Conservation (phyloP, 2,113 vertebrate genomes). For the Struthio camelus region DNA sequence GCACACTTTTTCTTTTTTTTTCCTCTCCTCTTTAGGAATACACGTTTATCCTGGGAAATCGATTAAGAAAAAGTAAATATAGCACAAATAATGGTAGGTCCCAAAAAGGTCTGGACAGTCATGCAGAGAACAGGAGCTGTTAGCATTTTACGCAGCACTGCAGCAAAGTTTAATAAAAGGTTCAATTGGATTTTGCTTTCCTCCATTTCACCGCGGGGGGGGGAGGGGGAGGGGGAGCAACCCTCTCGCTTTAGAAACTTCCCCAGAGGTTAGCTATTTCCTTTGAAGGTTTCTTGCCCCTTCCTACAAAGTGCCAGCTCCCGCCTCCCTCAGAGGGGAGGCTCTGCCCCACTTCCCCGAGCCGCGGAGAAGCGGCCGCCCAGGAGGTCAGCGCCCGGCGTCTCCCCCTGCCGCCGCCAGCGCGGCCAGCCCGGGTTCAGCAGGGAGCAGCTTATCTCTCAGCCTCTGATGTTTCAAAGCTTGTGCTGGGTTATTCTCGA, state of each 20-base stretch:
- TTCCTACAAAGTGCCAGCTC: not conserved
- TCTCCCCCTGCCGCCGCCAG: not conserved
- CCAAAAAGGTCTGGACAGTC: not conserved
- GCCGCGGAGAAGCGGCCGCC: not conserved
- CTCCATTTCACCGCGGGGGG: no score
- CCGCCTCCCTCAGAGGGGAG: not conserved
- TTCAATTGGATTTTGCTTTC: not conserved
- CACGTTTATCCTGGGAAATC: not conserved
- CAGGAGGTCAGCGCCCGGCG: not conserved
- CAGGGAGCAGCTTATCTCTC: not conserved
- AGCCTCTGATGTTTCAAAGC: not conserved
- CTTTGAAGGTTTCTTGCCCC: not conserved
- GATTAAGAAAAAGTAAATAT: not conserved
- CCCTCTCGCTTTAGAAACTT: not conserved
- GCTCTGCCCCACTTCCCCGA: not conserved
- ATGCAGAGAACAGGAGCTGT: not conserved
- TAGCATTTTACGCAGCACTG: not conserved
- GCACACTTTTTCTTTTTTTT: not conserved
- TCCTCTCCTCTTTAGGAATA: not conserved
- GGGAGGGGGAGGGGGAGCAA: no score
- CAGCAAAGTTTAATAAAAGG: not conserved
- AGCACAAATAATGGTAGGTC: not conserved
- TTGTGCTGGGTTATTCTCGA: not conserved
- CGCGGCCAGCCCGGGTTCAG: not conserved
- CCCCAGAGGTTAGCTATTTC: not conserved